These are phyloP conservation scores for Rhabditoides inermis DNA, from an alignment of 2,888 invertebrate genomes.

Conservation along the genomic window DNA sequence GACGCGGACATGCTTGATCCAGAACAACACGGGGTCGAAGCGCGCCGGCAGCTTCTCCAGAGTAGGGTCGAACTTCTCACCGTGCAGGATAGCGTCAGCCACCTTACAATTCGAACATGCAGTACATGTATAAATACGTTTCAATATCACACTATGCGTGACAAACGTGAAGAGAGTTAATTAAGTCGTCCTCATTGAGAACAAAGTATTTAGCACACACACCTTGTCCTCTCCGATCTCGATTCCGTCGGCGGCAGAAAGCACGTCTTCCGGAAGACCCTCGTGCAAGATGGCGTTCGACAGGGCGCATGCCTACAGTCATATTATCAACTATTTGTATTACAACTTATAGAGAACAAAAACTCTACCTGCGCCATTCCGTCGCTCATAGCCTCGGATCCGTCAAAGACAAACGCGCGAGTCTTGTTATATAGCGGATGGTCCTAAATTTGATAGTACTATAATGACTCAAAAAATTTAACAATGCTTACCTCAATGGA, in stretches of 20 bases:
- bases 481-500: conserved; percentile 11
- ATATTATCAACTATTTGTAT: not conserved
- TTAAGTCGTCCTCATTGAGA: conserved; percentile 8
- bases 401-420: conserved; percentile 39
- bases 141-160: too few relatives aligned
- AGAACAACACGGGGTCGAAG: conserved; percentile 50
- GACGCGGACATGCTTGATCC: conserved; percentile 36
- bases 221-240: conserved; percentile 28
- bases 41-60: conserved; percentile 38
- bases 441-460: conserved; percentile 13
- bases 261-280: conserved; percentile 31
- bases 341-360: not conserved
- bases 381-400: conserved; percentile 39
- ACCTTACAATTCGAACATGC: too few relatives aligned
- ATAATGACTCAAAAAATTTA: not conserved
- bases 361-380: conserved; percentile 33
- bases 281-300: conserved; percentile 29
- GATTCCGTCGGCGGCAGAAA: conserved; percentile 15
- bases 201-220: too few relatives aligned
- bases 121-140: too few relatives aligned
- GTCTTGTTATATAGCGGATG: conserved; percentile 37
- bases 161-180: not conserved
- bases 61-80: conserved; percentile 45
- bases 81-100: conserved; percentile 42
- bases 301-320: conserved; percentile 37